Percentiles rank a stretch among this genome's conserved stretches.
phyloP scores from a whole-genome alignment of 2,888 invertebrate genomes.

The Blomia tropicalis region DNA sequence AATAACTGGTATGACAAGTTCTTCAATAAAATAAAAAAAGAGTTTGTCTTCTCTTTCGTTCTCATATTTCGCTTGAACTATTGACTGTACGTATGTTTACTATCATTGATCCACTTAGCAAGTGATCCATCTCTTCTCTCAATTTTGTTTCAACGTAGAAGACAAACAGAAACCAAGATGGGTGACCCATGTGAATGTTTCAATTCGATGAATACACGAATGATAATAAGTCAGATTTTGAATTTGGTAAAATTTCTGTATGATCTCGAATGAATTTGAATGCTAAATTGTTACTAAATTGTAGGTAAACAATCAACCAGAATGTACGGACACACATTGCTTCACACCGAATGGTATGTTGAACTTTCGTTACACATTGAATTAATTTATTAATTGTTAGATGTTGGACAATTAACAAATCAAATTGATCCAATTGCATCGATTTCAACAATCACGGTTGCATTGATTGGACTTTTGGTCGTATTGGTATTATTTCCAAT shows the following conservation, averaged over 20 bases:
- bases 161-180: too few species aligned
- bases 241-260: constrained; percentile 5
- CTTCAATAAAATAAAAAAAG: too few species aligned
- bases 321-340: not conserved
- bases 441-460: not conserved
- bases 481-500: not conserved
- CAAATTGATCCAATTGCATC: not conserved
- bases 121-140: too few species aligned
- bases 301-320: not conserved
- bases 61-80: too few species aligned
- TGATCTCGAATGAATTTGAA: not conserved
- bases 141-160: too few species aligned
- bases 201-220: not conserved
- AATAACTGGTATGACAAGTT: too few species aligned
- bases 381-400: not conserved
- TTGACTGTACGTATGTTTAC: too few species aligned
- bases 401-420: not conserved
- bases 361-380: not conserved
- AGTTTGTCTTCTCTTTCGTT: too few species aligned
- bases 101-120: too few species aligned
- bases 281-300: not conserved
- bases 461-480: not conserved
- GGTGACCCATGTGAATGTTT: constrained; percentile 1
- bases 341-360: not conserved
- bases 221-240: not conserved